Percentiles rank a stretch among this genome's conserved stretches.
Conservation (phyloP, 2,888 invertebrate species). For the Oscheius myriophilus region DNA sequence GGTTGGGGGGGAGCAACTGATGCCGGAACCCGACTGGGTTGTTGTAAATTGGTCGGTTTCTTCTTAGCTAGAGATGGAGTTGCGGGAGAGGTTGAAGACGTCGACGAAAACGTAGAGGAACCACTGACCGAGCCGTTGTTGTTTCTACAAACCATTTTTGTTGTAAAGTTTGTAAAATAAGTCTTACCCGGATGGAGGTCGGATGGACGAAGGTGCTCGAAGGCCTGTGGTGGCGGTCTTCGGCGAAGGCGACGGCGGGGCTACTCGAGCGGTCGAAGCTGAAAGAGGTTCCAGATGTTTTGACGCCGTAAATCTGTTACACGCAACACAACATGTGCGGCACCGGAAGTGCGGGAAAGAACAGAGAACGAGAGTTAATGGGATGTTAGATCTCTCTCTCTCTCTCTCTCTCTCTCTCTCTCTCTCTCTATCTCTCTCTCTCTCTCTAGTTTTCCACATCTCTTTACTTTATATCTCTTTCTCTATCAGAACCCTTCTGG, state of each 20-base stretch:
- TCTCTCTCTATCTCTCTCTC: too few species aligned
- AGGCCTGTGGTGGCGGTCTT: slow-evolving; percentile 10
- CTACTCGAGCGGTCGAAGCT: slow-evolving; percentile 2
- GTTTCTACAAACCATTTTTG: slow-evolving; percentile 19
- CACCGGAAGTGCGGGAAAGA: neutral
- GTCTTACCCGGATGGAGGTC: slow-evolving; percentile 22
- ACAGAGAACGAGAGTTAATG: slow-evolving; percentile 4
- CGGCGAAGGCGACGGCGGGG: slow-evolving; percentile 22
- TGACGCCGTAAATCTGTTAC: slow-evolving; percentile 20
- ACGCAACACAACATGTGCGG: neutral
- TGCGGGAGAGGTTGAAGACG: slow-evolving; percentile 1
- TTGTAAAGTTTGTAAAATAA: neutral
- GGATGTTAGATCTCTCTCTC: too few species aligned
- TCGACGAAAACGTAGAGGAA: slow-evolving; percentile 1
- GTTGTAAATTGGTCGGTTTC: neutral
- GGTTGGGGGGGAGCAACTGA: neutral
- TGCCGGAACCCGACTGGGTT: neutral
- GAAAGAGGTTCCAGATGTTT: slow-evolving; percentile 26
- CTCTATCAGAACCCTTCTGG: too few species aligned
- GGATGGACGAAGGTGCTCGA: slow-evolving; percentile 17
- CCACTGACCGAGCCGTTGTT: slow-evolving; percentile 30
- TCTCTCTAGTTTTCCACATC: too few species aligned
- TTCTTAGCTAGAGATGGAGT: slow-evolving; percentile 6
- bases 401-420: too few species aligned
- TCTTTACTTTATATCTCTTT: too few species aligned